Base-by-base conservation (phyloP, 2,888 invertebrate species). In the Scaptomyza caliginosa region DNA sequence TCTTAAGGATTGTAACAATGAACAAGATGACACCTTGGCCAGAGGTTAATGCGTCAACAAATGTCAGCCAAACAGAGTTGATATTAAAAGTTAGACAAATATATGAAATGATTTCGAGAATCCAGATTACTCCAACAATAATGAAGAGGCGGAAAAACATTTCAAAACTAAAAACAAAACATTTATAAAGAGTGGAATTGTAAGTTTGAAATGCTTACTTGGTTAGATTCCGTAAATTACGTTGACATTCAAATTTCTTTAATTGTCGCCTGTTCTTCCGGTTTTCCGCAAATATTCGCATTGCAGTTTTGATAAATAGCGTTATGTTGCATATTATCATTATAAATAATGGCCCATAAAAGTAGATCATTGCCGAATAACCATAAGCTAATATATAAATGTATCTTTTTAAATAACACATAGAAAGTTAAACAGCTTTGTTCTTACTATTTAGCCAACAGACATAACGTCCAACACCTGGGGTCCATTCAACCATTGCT, bases 81-180 rank as follows among this genome's bases (percentile, higher is more conserved):
- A 4, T 1, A 0, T 1, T 0, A 23, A 50, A 11, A 24, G 49
- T 16, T 52, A 34, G 10, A 4, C 42, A 52, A 4, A 94, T 92
- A 93, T 95, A 96, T 38, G 95, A 95, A 62, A 96, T 91, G 51
- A 96, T 93, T 89, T 96, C 96, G 91, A 95, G 93, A 0, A 94
- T 92, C 96, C 96, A 97, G 85, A 95, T 95, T 26, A 96, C 94
- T 0, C 96, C 96, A 96, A 96, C 96, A 24, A 96, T 95, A 78
- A 96, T 92, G 88, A 96, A 95, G 23, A 96, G 91, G 81, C 96
- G 96, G 73, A 96, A 86, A 90, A 96, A 96, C 1, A 96, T 92
- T 28, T 94, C 94, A 89, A 95, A 96, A 90, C 96, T 96, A 19
- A 39, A 68, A 59, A 36, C 4, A n/a, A 5, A 10, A 38, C 8